These are phyloP conservation scores for Brachypteracias leptosomus DNA, from an alignment of 2,113 vertebrate genomes.

Conservation along the genomic window DNA sequence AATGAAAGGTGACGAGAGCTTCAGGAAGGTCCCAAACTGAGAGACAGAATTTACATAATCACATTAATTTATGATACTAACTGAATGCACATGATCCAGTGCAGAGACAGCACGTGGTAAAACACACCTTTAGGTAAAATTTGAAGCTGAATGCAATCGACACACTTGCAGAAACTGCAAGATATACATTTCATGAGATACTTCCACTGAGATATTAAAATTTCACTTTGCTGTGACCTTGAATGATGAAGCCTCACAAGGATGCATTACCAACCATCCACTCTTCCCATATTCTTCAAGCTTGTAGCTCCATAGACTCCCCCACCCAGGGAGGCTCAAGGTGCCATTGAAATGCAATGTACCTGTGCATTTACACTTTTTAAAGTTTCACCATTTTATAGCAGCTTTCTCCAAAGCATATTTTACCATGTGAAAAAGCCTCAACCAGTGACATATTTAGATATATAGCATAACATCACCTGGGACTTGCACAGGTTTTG, in stretches of 20 bases:
- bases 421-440: not conserved
- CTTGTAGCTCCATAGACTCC: not conserved
- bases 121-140: constrained; percentile 30
- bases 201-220: not conserved
- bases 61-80: constrained; percentile 7
- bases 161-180: not conserved
- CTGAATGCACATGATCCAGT: not conserved
- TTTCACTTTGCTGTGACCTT: constrained; percentile 30
- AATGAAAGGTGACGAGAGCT: constrained; percentile 35
- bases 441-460: not conserved
- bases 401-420: not conserved
- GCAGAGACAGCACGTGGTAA: not conserved
- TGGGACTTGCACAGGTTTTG: not conserved
- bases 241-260: not conserved
- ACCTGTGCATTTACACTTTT: not conserved
- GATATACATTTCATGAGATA: not conserved
- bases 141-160: constrained; percentile 15
- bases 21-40: not conserved
- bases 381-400: not conserved
- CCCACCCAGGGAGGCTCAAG: not conserved
- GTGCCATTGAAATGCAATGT: not conserved
- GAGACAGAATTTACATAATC: constrained; percentile 51
- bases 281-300: not conserved
- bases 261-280: not conserved
- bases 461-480: not conserved